Conservation (phyloP, 64 coral and sea anemone genomes). For the Hydrozoanthus tunicans region DNA sequence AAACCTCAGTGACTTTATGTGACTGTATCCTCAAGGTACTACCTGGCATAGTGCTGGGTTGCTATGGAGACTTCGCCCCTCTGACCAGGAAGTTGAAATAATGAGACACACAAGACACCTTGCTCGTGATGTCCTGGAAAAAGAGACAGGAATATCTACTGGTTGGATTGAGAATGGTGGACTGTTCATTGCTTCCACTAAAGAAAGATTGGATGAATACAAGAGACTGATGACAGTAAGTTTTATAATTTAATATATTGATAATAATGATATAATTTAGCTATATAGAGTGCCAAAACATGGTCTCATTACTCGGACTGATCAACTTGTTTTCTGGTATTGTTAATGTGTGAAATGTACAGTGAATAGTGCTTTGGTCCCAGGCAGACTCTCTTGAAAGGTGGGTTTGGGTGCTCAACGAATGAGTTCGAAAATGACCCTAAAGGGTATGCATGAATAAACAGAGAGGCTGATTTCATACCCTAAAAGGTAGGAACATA, state of each 20-base stretch:
- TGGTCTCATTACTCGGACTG: too few species aligned
- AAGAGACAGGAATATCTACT: slow-evolving; percentile 89
- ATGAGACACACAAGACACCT: slow-evolving; percentile 74
- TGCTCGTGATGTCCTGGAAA: slow-evolving; percentile 79
- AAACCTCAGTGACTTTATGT: too few species aligned
- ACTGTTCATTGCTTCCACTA: slow-evolving; percentile 95
- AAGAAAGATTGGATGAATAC: slow-evolving; percentile 98
- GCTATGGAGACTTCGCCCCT: slow-evolving; percentile 86
- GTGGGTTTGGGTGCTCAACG: too few species aligned
- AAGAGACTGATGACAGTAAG: slow-evolving; percentile 98
- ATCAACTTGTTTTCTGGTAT: too few species aligned
- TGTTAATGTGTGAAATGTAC: too few species aligned
- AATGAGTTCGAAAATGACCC: too few species aligned
- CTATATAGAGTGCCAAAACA: too few species aligned
- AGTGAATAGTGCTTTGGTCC: too few species aligned
- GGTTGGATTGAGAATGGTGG: slow-evolving; percentile 99
- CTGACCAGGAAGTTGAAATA: slow-evolving; percentile 92
- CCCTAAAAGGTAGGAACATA: too few species aligned
- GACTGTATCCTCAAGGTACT: slow-evolving; percentile 39
- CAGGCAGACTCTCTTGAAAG: too few species aligned
- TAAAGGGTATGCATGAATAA: too few species aligned
- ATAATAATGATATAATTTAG: background rate
- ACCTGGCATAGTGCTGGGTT: slow-evolving; percentile 99
- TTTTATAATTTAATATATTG: background rate
- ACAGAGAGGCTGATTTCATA: too few species aligned